These are phyloP conservation scores for Pavo muticus DNA, from an alignment of 2,113 vertebrate genomes.

Conservation along the genomic window DNA sequence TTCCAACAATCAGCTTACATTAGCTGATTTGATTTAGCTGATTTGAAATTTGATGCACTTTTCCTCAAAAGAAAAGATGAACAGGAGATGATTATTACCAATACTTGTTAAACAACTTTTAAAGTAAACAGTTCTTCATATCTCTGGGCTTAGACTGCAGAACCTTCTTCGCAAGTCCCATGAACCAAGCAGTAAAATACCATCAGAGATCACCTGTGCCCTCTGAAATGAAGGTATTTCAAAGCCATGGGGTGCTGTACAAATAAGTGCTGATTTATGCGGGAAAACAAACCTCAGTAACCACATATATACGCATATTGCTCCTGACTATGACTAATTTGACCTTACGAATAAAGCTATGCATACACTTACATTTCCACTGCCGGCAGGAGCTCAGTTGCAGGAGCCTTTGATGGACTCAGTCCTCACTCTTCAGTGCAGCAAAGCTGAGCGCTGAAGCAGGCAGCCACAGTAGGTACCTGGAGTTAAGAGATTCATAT, in stretches of 20 bases:
- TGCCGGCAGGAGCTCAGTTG: background rate
- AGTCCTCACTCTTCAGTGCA: background rate
- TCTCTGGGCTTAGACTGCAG: background rate
- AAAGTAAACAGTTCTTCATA: background rate
- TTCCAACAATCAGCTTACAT: background rate
- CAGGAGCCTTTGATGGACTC: background rate
- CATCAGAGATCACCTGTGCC: background rate
- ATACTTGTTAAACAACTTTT: background rate
- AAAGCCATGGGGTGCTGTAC: background rate
- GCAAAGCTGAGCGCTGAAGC: background rate
- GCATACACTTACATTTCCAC: background rate
- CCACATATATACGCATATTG: background rate
- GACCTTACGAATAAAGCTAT: background rate
- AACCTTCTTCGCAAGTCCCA: background rate
- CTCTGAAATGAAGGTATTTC: background rate
- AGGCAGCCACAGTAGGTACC: background rate
- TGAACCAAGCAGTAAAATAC: background rate
- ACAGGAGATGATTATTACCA: background rate
- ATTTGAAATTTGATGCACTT: background rate
- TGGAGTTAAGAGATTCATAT: background rate
- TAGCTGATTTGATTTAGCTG: background rate
- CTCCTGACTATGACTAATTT: slow-evolving; percentile 12
- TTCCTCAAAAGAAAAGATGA: background rate
- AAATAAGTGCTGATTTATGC: background rate
- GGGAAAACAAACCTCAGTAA: slow-evolving; percentile 30